Percentiles rank a stretch among this genome's conserved stretches.
phyloP scores from a whole-genome alignment of 1,140 invertebrate species.

The Drosophila simulans region DNA sequence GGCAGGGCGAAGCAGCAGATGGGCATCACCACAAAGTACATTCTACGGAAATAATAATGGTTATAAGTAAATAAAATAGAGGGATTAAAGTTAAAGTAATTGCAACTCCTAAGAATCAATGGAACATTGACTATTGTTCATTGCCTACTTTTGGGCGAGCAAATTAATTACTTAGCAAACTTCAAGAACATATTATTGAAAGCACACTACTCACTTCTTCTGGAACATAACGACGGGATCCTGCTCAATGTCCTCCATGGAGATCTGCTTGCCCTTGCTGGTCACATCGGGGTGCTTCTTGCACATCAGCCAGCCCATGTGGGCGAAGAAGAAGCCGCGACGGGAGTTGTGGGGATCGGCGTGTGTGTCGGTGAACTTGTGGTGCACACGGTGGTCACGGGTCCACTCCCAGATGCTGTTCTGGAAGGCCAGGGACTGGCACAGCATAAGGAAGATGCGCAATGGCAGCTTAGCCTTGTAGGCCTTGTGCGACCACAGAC shows the following conservation, averaged over 20 bases:
- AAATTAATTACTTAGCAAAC: not conserved
- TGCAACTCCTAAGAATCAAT: too few species aligned
- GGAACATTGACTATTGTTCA: not conserved
- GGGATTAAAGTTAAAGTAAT: too few species aligned
- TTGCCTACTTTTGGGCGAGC: not conserved
- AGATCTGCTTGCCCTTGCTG: conserved; percentile 88
- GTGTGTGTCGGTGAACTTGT: conserved; percentile 89
- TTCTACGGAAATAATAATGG: conserved; percentile 84
- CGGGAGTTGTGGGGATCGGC: conserved; percentile 89
- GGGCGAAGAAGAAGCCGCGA: conserved; percentile 88
- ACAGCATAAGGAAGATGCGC: conserved; percentile 86
- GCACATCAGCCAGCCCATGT: conserved; percentile 88
- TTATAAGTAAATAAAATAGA: not conserved
- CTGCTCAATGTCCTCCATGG: conserved; percentile 89
- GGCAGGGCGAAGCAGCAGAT: conserved; percentile 90
- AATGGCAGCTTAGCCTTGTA: conserved; percentile 92
- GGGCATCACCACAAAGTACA: conserved; percentile 89
- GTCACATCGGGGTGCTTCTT: conserved; percentile 88
- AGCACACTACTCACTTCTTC: conserved; percentile 85
- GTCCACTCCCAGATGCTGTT: conserved; percentile 86
- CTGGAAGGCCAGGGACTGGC: conserved; percentile 85
- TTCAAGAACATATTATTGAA: not conserved
- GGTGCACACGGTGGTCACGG: conserved; percentile 88
- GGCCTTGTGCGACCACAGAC: conserved; percentile 92
- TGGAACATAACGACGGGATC: conserved; percentile 91